Evolutionary conservation across 2,797 vertebrate species (phyloP), one percentile per base, ranked within the genome.

Genomic region (Esox lucius): DNA sequence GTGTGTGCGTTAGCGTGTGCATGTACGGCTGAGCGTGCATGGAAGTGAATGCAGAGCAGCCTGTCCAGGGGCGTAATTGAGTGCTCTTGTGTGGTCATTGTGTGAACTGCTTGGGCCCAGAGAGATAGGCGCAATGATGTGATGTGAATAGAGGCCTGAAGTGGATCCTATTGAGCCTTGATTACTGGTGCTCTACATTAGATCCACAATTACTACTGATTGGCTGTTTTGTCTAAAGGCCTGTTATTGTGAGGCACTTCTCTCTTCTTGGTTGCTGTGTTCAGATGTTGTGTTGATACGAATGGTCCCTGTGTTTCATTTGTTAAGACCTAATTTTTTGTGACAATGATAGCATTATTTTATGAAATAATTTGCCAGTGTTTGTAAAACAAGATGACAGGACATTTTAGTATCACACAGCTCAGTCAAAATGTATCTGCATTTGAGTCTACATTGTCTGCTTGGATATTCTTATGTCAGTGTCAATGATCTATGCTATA

Each of bases 401-500:
- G 42, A 12, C 42, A 13, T 46, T 46, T 46, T 46, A 13, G 42
- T 46, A 12, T 46, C 9, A 46, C 42, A 13, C 9, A 46, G 42
- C 42, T 46, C 3, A 12, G 42, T 13, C 3, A 2, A 13, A 46
- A 13, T 46, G 3, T 8, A 39, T 39, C 35, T 39, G 6, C 1
- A 4, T 46, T 46, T 12, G 12, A 11, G 42, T 46, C 42, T 46
- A 6, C 42, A 3, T 0, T 59, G n/a, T 59, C 19, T n/a, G 22
- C 19, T 59, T n/a, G 3, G 56, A 22, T 7, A 65, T 28, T 31
- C 28, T 28, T 2, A 31, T 31, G 61, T 15, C 26, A 73, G 72
- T 51, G 19, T 76, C 74, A 71, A 83, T 81, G 70, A 90, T 88
- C 81, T 84, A 84, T 68, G 75, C 17, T 1, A 56, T 69, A 31